Conservation (phyloP, 2,888 invertebrate genomes). For the Volucella inanis region DNA sequence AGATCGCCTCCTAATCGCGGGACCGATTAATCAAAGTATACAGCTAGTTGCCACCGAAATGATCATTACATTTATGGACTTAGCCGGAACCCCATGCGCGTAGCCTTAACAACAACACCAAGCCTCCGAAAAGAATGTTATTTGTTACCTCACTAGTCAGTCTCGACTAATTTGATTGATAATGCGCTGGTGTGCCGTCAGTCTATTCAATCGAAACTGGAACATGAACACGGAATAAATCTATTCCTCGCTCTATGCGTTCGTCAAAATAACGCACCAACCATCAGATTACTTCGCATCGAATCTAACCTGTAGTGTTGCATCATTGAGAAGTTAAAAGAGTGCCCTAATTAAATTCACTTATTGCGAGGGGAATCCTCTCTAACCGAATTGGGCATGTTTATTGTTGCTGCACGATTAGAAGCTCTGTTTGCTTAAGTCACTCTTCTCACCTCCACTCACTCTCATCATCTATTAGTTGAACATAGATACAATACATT, state of each 20-base stretch:
- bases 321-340: slow-evolving; percentile 41
- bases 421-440: slow-evolving; percentile 20
- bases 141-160: slow-evolving; percentile 55
- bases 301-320: slow-evolving; percentile 51
- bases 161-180: slow-evolving; percentile 51
- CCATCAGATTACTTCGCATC: neutral
- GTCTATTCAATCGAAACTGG: slow-evolving; percentile 51
- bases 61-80: slow-evolving; percentile 13
- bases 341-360: slow-evolving; percentile 63
- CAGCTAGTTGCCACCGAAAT: slow-evolving; percentile 37
- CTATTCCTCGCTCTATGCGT: slow-evolving; percentile 1
- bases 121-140: slow-evolving; percentile 45
- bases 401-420: slow-evolving; percentile 56
- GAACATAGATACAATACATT: slow-evolving; percentile 43
- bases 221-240: slow-evolving; percentile 49
- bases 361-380: slow-evolving; percentile 24
- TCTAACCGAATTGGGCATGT: slow-evolving; percentile 46
- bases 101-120: slow-evolving; percentile 51
- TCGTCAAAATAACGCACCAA: neutral
- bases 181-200: neutral
- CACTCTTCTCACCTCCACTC: slow-evolving; percentile 38
- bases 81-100: slow-evolving; percentile 41
- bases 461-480: slow-evolving; percentile 6
- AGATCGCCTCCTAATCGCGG: neutral
- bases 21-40: slow-evolving; percentile 59